phyloP scores from a whole-genome alignment of 2,797 vertebrate genomes.

The Spinibarbus caldwelli region DNA sequence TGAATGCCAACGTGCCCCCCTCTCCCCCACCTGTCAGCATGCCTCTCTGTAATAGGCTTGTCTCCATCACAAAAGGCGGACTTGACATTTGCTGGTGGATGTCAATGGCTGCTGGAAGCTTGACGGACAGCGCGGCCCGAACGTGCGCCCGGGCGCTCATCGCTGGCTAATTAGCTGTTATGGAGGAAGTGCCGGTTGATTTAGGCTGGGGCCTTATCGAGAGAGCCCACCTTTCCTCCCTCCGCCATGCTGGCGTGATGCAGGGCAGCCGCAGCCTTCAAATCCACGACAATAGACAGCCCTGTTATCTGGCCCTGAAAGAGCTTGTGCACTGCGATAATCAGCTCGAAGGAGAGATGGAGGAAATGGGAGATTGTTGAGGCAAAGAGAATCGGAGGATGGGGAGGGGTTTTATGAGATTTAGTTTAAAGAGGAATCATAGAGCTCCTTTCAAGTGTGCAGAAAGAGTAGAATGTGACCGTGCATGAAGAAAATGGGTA shows the following conservation, averaged over 20 bases:
- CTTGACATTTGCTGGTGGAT: conserved; percentile 88
- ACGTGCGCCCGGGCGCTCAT: conserved; percentile 75
- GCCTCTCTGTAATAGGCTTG: conserved; percentile 80
- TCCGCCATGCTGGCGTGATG: conserved; percentile 70
- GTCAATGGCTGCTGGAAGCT: conserved; percentile 80
- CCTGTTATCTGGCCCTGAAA: conserved; percentile 66
- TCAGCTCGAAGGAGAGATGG: conserved; percentile 55
- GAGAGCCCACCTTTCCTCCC: conserved; percentile 74
- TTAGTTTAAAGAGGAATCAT: conserved; percentile 25
- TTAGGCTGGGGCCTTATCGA: conserved; percentile 79
- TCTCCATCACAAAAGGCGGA: conserved; percentile 83
- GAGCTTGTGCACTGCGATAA: conserved; percentile 65
- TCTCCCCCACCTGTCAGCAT: conserved; percentile 50
- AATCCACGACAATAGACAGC: conserved; percentile 64
- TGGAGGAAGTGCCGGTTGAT: conserved; percentile 81
- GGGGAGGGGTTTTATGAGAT: conserved; percentile 31
- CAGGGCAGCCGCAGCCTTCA: conserved; percentile 39
- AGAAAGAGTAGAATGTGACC: conserved; percentile 15
- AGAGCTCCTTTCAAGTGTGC: conserved; percentile 13
- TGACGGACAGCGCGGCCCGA: conserved; percentile 84
- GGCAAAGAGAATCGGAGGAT: conserved; percentile 32
- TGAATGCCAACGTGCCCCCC: conserved; percentile 56
- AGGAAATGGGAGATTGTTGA: conserved; percentile 25
- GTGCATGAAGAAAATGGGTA: neutral
- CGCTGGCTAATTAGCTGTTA: conserved; percentile 88